Conservation (phyloP, 2,888 invertebrate genomes). For the Bembecia ichneumoniformis region DNA sequence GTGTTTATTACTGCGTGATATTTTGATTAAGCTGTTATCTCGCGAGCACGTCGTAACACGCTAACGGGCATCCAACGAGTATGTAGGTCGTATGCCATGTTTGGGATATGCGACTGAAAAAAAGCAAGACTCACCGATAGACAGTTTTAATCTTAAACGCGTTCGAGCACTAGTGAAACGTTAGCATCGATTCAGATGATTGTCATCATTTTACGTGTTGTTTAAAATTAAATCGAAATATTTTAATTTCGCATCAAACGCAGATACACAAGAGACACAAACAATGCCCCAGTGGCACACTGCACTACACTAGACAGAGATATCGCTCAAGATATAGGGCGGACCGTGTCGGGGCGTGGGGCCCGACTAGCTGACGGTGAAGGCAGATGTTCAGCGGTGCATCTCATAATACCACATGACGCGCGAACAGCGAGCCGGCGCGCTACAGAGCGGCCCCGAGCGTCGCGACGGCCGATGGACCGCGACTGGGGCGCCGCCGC, state of each 20-base stretch:
- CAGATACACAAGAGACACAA: conserved; percentile 23
- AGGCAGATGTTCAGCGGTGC: conserved; percentile 44
- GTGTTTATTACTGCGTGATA: conserved; percentile 58
- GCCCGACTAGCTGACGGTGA: conserved; percentile 16
- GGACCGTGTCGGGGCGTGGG: conserved; percentile 14
- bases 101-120: not conserved
- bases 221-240: not conserved
- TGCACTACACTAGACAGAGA: conserved; percentile 29
- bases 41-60: conserved; percentile 35
- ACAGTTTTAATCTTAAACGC: too few species aligned
- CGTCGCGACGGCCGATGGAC: conserved; percentile 71
- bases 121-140: too few species aligned
- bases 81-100: not conserved
- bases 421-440: conserved; percentile 49
- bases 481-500: conserved; percentile 68
- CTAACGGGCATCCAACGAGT: conserved; percentile 26
- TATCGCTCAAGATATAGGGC: conserved; percentile 14
- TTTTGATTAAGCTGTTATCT: conserved; percentile 65
- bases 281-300: conserved; percentile 49
- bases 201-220: not conserved
- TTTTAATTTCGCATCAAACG: not conserved
- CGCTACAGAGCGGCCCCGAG: conserved; percentile 63
- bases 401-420: conserved; percentile 42
- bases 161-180: conserved; percentile 34
- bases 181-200: conserved; percentile 27